phyloP scores from a whole-genome alignment of 2,113 vertebrate genomes.

The Pelusios castaneus region DNA sequence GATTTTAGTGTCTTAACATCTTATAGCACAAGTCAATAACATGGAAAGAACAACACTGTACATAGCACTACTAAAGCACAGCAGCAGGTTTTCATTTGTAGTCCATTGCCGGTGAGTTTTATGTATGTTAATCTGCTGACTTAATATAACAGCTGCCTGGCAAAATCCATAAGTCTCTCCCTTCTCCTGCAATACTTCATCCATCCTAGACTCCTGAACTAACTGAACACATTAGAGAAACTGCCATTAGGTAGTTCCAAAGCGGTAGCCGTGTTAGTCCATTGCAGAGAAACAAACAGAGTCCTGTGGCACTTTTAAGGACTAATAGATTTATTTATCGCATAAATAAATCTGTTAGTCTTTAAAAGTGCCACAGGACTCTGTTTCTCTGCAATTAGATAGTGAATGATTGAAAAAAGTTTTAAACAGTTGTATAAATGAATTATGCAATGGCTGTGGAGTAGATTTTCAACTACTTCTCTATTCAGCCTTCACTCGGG shows the following conservation, averaged over 20 bases:
- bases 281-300: no score
- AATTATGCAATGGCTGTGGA: neutral
- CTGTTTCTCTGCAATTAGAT: no score
- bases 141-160: neutral
- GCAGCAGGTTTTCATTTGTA: neutral
- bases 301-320: no score
- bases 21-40: neutral
- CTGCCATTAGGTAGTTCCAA: no score
- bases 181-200: neutral
- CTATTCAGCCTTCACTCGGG: neutral
- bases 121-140: neutral
- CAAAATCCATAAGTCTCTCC: neutral
- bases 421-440: neutral
- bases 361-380: no score
- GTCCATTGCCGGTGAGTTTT: neutral
- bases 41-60: neutral
- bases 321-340: no score
- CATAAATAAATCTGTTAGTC: no score
- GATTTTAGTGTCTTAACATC: neutral
- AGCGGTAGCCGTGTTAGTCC: no score
- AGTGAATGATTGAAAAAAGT: neutral
- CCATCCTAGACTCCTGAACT: constrained; percentile 2
- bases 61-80: neutral
- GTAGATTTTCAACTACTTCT: neutral
- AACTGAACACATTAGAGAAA: constrained; percentile 29